phyloP scores from a whole-genome alignment of 1,140 invertebrate genomes.

The Drosophila carrolli region DNA sequence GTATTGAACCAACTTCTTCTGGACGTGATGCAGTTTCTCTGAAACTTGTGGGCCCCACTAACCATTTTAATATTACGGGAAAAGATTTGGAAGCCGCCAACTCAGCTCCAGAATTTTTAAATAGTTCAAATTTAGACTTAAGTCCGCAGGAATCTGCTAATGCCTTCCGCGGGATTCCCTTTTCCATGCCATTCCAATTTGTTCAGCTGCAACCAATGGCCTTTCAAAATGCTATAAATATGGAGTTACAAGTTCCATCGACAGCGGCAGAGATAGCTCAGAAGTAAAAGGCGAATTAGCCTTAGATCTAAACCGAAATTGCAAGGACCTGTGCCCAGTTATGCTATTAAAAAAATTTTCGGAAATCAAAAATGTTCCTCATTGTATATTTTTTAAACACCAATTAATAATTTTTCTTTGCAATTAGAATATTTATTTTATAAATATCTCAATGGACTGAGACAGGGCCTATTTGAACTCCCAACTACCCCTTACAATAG shows the following conservation, averaged over 20 bases:
- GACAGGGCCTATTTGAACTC: neutral
- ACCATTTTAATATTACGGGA: slow-evolving; percentile 44
- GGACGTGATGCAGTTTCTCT: slow-evolving; percentile 43
- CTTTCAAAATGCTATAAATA: slow-evolving; percentile 54
- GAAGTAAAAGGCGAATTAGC: slow-evolving; percentile 6
- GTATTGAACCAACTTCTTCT: slow-evolving; percentile 38
- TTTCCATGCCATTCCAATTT: slow-evolving; percentile 64
- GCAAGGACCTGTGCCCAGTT: too few relatives aligned
- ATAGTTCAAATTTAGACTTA: slow-evolving; percentile 36
- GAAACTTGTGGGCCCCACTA: slow-evolving; percentile 29
- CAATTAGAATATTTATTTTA: too few relatives aligned
- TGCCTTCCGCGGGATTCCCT: slow-evolving; percentile 47
- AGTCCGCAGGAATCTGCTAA: slow-evolving; percentile 45
- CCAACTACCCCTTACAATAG: neutral
- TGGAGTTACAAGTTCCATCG: slow-evolving; percentile 33
- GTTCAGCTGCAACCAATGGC: slow-evolving; percentile 69
- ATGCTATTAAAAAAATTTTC: too few relatives aligned
- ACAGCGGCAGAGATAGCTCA: slow-evolving; percentile 1
- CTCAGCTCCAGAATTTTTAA: slow-evolving; percentile 21
- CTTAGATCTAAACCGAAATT: neutral
- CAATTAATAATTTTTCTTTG: neutral
- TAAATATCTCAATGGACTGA: neutral
- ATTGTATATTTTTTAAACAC: neutral
- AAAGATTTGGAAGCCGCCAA: slow-evolving; percentile 37
- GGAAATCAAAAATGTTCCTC: neutral